Percentiles rank a stretch among this genome's conserved stretches.
Conservation (phyloP, 2,797 vertebrate genomes). For the Poecilia picta region DNA sequence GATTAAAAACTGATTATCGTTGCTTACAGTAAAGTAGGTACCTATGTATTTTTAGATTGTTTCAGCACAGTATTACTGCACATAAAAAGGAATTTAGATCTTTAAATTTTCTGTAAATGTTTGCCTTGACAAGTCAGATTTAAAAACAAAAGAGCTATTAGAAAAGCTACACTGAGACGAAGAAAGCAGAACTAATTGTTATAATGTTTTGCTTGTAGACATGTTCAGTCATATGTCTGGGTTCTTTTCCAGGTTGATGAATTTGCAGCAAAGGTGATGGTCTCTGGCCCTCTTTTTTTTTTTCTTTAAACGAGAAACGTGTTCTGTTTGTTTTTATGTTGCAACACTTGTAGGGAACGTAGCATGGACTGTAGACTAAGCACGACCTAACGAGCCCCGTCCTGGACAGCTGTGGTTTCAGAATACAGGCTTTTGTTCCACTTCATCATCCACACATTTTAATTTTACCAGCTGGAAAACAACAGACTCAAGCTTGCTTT, state of each 20-base stretch:
- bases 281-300: constrained; percentile 84
- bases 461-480: constrained; percentile 1
- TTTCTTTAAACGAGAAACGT: constrained; percentile 65
- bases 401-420: constrained; percentile 33
- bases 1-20: neutral
- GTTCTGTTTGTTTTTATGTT: constrained; percentile 71
- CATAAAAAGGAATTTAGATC: constrained; percentile 17
- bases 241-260: constrained; percentile 91
- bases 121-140: constrained; percentile 25
- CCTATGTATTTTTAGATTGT: constrained; percentile 5
- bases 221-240: constrained; percentile 71
- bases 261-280: constrained; percentile 87
- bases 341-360: constrained; percentile 80
- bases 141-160: constrained; percentile 5
- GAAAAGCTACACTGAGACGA: neutral
- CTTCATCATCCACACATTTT: constrained; percentile 32
- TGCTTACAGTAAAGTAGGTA: neutral
- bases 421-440: constrained; percentile 61
- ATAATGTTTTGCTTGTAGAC: constrained; percentile 50
- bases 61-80: neutral
- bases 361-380: constrained; percentile 78
- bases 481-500: constrained; percentile 5
- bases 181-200: constrained; percentile 14
- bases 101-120: constrained; percentile 33
- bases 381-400: constrained; percentile 57